phyloP scores from a whole-genome alignment of 2,888 invertebrate genomes.

The Aleiodes alternator region DNA sequence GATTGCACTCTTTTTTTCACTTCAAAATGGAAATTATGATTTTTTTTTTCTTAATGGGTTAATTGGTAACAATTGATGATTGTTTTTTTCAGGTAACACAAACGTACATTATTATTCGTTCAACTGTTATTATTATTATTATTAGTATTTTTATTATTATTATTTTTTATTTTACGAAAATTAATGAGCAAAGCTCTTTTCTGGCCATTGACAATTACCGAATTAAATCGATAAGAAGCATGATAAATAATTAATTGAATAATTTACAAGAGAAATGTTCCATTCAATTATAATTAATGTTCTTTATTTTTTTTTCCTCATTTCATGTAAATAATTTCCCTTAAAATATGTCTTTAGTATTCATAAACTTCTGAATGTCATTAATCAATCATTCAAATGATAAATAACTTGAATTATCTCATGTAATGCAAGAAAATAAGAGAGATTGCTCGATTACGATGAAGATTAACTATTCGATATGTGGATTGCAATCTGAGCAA shows the following conservation, averaged over 20 bases:
- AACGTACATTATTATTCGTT: slow-evolving; percentile 28
- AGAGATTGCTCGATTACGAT: slow-evolving; percentile 22
- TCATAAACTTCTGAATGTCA: not conserved
- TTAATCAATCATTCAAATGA: slow-evolving; percentile 1
- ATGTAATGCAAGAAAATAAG: not conserved
- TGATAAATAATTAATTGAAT: slow-evolving; percentile 6
- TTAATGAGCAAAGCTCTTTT: slow-evolving; percentile 12
- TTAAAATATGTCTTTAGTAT: slow-evolving; percentile 28
- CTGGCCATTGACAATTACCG: slow-evolving; percentile 17
- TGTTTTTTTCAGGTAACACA: slow-evolving; percentile 30
- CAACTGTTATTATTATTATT: slow-evolving; percentile 6
- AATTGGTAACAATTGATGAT: slow-evolving; percentile 26
- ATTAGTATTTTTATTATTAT: too few species aligned
- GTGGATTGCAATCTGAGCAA: slow-evolving; percentile 15
- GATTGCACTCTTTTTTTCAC: slow-evolving; percentile 10
- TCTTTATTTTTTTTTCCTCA: not conserved
- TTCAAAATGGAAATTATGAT: not conserved
- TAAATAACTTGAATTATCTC: not conserved
- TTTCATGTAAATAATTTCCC: slow-evolving; percentile 24
- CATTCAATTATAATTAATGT: not conserved
- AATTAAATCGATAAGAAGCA: slow-evolving; percentile 24
- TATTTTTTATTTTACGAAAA: not conserved
- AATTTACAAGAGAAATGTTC: slow-evolving; percentile 24
- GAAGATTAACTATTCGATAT: slow-evolving; percentile 34
- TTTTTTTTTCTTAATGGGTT: not conserved